phyloP scores from a whole-genome alignment of 2,888 invertebrate genomes.

The Schizotus pectinicornis region DNA sequence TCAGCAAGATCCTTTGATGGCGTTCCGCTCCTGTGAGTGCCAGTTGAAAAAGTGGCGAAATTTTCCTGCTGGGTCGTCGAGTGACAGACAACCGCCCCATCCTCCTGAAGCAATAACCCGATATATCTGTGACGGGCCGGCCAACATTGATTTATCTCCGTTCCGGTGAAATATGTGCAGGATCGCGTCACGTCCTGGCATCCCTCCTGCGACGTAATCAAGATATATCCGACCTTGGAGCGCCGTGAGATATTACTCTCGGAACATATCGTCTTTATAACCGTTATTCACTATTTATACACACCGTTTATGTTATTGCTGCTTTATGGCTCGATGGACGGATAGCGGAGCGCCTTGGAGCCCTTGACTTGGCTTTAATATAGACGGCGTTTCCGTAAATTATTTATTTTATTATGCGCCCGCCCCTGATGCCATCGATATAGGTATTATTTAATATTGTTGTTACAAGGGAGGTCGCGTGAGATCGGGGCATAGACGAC shows the following conservation, averaged over 20 bases:
- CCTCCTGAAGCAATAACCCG: constrained; percentile 45
- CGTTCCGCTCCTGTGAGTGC: no score
- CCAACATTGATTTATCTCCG: constrained; percentile 56
- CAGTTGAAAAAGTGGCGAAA: no score
- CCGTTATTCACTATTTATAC: constrained; percentile 55
- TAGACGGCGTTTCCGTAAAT: constrained; percentile 27
- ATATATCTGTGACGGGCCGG: constrained; percentile 52
- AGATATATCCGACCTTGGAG: constrained; percentile 58
- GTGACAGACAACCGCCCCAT: no score
- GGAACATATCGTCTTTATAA: constrained; percentile 54
- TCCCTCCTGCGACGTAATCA: constrained; percentile 52
- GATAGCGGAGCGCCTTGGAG: constrained; percentile 7
- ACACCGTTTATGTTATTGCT: constrained; percentile 50
- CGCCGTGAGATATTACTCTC: constrained; percentile 54
- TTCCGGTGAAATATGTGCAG: constrained; percentile 55
- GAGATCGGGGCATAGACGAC: no score
- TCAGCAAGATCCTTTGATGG: no score
- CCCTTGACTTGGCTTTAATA: constrained; percentile 11
- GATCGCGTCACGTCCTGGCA: constrained; percentile 54
- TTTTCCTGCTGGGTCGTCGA: no score
- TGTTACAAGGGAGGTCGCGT: no score
- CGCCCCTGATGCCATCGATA: no score
- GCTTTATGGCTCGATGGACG: constrained; percentile 36
- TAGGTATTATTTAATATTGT: no score
- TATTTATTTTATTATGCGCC: background rate